Percentiles rank a stretch among this genome's conserved stretches.
Conservation (phyloP, 2,797 vertebrate species). For the Menidia menidia region DNA sequence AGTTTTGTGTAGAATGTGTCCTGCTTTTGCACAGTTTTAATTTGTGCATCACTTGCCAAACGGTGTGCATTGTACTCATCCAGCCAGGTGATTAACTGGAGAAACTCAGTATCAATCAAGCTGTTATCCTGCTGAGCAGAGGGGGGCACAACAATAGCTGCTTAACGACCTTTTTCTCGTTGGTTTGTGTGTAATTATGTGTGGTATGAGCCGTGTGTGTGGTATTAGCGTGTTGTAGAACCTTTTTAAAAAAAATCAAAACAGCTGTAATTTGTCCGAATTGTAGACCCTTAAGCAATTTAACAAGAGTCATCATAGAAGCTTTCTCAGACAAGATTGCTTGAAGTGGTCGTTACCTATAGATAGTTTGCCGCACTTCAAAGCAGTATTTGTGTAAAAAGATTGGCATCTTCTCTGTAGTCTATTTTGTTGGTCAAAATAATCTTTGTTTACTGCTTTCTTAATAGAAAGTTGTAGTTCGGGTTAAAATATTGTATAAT, state of each 20-base stretch:
- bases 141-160: slow-evolving; percentile 64
- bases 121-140: slow-evolving; percentile 73
- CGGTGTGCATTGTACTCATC: slow-evolving; percentile 29
- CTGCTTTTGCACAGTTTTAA: slow-evolving; percentile 25
- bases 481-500: background rate
- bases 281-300: slow-evolving; percentile 31
- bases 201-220: slow-evolving; percentile 2
- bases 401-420: background rate
- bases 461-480: background rate
- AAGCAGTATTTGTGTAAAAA: slow-evolving; percentile 15
- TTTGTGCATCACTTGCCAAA: slow-evolving; percentile 48
- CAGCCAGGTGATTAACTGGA: slow-evolving; percentile 62
- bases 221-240: slow-evolving; percentile 28
- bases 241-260: slow-evolving; percentile 11
- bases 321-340: slow-evolving; percentile 41
- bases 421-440: background rate
- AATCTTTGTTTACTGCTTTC: background rate
- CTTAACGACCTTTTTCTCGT: slow-evolving; percentile 59
- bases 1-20: background rate
- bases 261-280: slow-evolving; percentile 42
- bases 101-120: slow-evolving; percentile 71
- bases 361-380: slow-evolving; percentile 25
- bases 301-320: slow-evolving; percentile 47
- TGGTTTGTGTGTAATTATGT: slow-evolving; percentile 35
- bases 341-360: slow-evolving; percentile 22